phyloP scores from a whole-genome alignment of 2,888 invertebrate species.

The Acanthosepion lycidas region DNA sequence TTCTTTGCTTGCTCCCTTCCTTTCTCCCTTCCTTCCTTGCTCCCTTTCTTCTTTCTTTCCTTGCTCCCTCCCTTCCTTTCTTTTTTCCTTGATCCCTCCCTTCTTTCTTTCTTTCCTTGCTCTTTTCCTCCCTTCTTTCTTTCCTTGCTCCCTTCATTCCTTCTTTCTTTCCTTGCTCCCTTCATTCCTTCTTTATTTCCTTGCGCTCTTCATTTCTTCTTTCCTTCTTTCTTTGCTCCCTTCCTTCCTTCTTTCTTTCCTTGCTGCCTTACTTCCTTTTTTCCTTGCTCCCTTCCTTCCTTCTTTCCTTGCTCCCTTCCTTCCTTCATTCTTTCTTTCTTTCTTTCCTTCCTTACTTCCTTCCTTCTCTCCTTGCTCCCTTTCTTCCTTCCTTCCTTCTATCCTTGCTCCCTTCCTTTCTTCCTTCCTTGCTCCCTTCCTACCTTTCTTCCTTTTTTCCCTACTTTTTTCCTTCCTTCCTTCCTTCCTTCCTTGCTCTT shows the following conservation, averaged over 20 bases:
- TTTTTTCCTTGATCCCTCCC: background rate
- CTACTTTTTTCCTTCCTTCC: no score
- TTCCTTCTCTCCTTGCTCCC: background rate
- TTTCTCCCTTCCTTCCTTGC: fast-evolving
- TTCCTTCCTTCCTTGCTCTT: no score
- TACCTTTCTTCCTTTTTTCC: no score
- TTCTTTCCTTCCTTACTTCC: background rate
- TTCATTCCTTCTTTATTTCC: no score
- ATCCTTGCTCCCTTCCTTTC: no score
- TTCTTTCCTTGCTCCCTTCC: background rate
- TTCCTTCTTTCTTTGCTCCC: no score
- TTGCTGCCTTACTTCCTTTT: no score
- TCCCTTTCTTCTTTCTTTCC: background rate
- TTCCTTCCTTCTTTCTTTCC: no score
- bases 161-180: no score
- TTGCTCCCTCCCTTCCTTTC: fast-evolving
- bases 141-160: no score
- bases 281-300: background rate
- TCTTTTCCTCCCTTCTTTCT: background rate
- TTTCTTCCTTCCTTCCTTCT: background rate
- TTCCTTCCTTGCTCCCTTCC: background rate
- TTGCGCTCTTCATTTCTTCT: no score
- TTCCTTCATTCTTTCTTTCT: background rate
- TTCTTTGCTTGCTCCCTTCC: background rate
- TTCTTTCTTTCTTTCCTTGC: background rate